Base-by-base conservation (phyloP, 2,113 vertebrate genomes). In the Isichthys henryi region DNA sequence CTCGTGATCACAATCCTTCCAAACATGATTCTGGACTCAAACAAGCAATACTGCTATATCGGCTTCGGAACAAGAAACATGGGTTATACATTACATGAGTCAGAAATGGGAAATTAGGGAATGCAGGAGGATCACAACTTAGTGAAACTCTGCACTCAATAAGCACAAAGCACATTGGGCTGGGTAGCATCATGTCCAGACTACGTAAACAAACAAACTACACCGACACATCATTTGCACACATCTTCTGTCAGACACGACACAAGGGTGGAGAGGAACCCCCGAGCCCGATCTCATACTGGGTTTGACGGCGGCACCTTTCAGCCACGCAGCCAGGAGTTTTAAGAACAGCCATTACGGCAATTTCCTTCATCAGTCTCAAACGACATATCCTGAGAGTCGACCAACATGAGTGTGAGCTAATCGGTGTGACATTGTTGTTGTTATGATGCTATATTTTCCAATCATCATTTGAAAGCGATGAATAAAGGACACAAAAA, bases 381-480 rank as follows among this genome's bases (percentile, higher is more conserved):
- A 90, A 90, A n/a, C 88, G 53, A 91, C 91, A 91, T 90, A 90
- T 91, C 88, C 91, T 90, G 91, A 62, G 8, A 9, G 7, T 62
- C 58, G 27, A 66, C n/a, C n/a, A 10, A 27, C 58, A 11, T 66
- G 31, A 27, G n/a, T 66, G n/a, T 89, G 70, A 92, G 93, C 91
- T 92, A 90, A 87, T 86, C 90, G 10, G 70, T 46, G 90, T 95
- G 94, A 95, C 93, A 94, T 95, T 94, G 94, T 91, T 92, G 93
- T 89, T 93, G 93, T 88, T 94, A 92, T 94, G 95, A 94, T 95
- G 93, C 92, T 92, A 91, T 92, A 89, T 92, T 94, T 94, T 94
- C 93, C 92, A 93, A 94, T 92, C 90, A 89, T 27, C 10, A 70
- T 82, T 45, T 82, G 10, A 91, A 83, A 86, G 10, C 70, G 91